phyloP scores from a whole-genome alignment of 2,113 vertebrate genomes.

The Macrotis lagotis region DNA sequence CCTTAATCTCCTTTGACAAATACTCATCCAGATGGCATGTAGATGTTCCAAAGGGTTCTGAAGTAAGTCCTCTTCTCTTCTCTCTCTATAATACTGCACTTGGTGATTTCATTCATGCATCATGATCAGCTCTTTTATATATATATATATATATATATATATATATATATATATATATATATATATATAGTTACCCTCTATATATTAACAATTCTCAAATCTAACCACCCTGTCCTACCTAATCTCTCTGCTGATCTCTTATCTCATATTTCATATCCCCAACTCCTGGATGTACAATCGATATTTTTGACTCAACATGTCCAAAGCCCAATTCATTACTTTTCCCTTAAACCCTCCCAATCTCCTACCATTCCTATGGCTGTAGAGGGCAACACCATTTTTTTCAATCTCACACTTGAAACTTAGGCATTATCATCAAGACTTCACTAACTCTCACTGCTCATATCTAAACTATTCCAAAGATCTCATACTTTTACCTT shows the following conservation, averaged over 20 bases:
- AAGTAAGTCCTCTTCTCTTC: not conserved
- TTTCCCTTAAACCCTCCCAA: not conserved
- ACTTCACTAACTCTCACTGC: not conserved
- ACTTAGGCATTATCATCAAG: not conserved
- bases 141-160: too few relatives aligned
- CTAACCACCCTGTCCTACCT: not conserved
- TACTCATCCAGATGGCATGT: not conserved
- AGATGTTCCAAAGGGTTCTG: not conserved
- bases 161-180: too few relatives aligned
- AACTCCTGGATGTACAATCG: not conserved
- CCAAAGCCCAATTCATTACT: not conserved
- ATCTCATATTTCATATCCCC: not conserved
- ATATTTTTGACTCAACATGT: not conserved
- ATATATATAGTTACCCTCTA: not conserved
- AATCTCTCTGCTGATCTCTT: not conserved
- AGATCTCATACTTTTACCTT: not conserved
- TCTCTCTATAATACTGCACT: not conserved
- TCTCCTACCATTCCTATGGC: not conserved
- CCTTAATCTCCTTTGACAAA: not conserved
- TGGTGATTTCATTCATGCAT: not conserved
- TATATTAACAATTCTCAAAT: not conserved
- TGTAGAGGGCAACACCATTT: not conserved
- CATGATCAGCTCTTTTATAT: too few relatives aligned
- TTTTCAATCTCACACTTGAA: not conserved
- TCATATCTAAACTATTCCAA: not conserved